A percentile compares a stretch with the other conserved stretches of the same genome.
phyloP scores from a whole-genome alignment of 2,888 invertebrate species.

The Dolichomitus sp. region DNA sequence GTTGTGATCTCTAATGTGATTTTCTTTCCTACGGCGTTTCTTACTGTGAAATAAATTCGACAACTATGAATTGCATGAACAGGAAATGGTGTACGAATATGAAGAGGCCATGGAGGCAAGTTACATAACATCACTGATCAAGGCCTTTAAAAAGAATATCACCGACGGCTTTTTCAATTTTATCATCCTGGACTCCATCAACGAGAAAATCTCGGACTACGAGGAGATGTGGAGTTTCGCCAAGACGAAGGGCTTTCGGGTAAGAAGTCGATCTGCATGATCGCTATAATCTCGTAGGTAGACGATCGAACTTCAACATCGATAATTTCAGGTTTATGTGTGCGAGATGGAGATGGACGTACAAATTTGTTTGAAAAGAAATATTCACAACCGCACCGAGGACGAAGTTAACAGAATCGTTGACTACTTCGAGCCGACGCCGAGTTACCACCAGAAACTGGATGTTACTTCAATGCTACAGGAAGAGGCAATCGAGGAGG shows the following conservation, averaged over 20 bases:
- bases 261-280: slow-evolving; percentile 79
- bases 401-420: slow-evolving; percentile 92
- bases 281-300: not conserved
- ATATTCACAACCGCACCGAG: slow-evolving; percentile 93
- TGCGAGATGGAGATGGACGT: slow-evolving; percentile 95
- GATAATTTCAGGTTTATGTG: slow-evolving; percentile 92
- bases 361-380: slow-evolving; percentile 92
- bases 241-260: slow-evolving; percentile 94
- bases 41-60: not conserved
- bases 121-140: slow-evolving; percentile 93
- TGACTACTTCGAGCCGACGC: slow-evolving; percentile 92
- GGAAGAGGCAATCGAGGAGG: slow-evolving; percentile 93
- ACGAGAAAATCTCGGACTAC: slow-evolving; percentile 93
- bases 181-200: slow-evolving; percentile 96
- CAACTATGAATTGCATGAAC: slow-evolving; percentile 48
- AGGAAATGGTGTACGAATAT: slow-evolving; percentile 95
- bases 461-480: slow-evolving; percentile 95
- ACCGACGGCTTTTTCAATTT: slow-evolving; percentile 97
- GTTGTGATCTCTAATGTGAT: not conserved
- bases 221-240: slow-evolving; percentile 96
- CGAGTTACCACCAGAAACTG: slow-evolving; percentile 92
- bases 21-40: not conserved
- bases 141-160: slow-evolving; percentile 96
- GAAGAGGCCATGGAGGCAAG: slow-evolving; percentile 94
- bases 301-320: not conserved